Conservation (phyloP, 2,888 invertebrate genomes). For the Cheilosia pagana region DNA sequence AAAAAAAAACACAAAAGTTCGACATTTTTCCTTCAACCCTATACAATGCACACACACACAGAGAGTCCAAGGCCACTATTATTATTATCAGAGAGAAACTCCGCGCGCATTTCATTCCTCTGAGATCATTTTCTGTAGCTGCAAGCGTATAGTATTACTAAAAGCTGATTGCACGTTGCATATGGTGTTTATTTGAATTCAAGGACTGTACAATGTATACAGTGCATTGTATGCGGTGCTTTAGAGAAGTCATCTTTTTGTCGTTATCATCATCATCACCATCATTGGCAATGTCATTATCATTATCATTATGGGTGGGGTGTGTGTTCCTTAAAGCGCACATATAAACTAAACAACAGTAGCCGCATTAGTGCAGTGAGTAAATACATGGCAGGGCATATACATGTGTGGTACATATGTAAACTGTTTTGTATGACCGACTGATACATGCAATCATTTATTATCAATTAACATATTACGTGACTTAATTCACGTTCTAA, state of each 20-base stretch:
- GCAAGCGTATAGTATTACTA: neutral
- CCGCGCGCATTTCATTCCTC: constrained; percentile 11
- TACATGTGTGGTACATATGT: neutral
- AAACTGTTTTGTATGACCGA: constrained; percentile 36
- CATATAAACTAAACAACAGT: neutral
- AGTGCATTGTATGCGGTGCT: constrained; percentile 2
- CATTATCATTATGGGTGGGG: constrained; percentile 29
- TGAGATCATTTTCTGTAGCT: constrained; percentile 10
- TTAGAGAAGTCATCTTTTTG: constrained; percentile 4
- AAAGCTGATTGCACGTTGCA: constrained; percentile 15
- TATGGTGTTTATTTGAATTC: neutral
- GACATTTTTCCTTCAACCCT: constrained; percentile 14
- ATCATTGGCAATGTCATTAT: constrained; percentile 10
- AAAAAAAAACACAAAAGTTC: neutral
- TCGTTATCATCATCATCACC: neutral
- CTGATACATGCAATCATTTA: constrained; percentile 52
- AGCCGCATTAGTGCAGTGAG: neutral
- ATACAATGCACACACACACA: neutral
- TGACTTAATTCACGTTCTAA: constrained; percentile 70
- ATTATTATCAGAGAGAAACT: constrained; percentile 1
- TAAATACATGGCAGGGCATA: constrained; percentile 10
- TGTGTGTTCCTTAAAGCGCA: constrained; percentile 14
- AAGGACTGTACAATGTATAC: neutral
- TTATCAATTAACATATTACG: constrained; percentile 70
- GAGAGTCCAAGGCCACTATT: constrained; percentile 13